These are phyloP conservation scores for Falco columbarius DNA, from an alignment of 2,797 vertebrate species.

Conservation along the genomic window DNA sequence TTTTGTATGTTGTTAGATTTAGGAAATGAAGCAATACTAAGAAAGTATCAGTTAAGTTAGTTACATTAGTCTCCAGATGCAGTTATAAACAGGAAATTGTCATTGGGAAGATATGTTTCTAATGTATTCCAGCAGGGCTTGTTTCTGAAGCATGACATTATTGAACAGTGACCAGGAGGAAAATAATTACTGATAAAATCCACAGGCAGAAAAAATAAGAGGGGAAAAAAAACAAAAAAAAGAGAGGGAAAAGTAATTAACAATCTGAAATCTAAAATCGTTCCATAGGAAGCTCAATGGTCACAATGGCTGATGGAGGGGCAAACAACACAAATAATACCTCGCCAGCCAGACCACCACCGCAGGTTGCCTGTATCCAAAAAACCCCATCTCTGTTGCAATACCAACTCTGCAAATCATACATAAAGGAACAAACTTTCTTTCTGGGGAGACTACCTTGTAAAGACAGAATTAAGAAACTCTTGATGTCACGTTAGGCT, in stretches of 20 bases:
- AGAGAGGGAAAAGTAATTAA: background rate
- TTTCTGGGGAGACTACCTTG: background rate
- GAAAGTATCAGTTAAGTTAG: slow-evolving; percentile 14
- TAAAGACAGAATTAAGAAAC: background rate
- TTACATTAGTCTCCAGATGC: slow-evolving; percentile 51
- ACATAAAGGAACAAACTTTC: background rate
- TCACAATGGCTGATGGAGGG: background rate
- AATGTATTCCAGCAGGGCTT: slow-evolving; percentile 62
- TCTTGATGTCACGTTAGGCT: fast-evolving
- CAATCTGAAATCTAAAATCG: background rate
- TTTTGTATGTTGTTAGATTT: background rate
- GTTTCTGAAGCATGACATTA: slow-evolving; percentile 44
- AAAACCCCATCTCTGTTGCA: background rate
- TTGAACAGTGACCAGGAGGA: slow-evolving; percentile 41
- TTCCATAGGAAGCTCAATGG: background rate
- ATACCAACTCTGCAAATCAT: background rate
- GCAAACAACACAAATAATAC: background rate
- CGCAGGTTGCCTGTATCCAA: background rate
- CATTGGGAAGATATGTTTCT: slow-evolving; percentile 62
- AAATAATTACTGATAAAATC: slow-evolving; percentile 23
- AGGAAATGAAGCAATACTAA: slow-evolving; percentile 24
- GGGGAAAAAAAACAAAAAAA: background rate
- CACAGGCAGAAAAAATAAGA: background rate
- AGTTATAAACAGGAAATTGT: slow-evolving; percentile 68
- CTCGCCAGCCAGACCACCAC: too few species aligned